These are phyloP conservation scores for Mesorhabditis belari DNA, from an alignment of 2,888 invertebrate genomes.

Conservation along the genomic window DNA sequence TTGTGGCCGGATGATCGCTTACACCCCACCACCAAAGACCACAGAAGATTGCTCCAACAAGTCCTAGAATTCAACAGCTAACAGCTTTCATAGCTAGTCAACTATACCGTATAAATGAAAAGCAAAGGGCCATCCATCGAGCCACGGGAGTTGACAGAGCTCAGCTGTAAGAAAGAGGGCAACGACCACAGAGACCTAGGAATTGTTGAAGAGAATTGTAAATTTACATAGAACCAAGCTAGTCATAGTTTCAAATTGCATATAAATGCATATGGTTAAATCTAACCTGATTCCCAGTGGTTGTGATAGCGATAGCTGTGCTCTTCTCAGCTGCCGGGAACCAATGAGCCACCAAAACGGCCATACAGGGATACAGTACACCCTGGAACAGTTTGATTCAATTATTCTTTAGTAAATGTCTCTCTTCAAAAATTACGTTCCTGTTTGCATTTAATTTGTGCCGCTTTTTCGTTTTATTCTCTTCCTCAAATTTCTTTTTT, in stretches of 20 bases:
- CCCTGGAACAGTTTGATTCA: slow-evolving; percentile 38
- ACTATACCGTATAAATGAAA: slow-evolving; percentile 45
- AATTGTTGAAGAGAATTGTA: neutral
- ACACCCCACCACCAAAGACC: neutral
- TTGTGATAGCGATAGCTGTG: slow-evolving; percentile 48
- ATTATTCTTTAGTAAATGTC: too few species aligned
- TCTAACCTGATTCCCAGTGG: slow-evolving; percentile 49
- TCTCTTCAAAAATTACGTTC: too few species aligned
- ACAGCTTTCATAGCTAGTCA: neutral
- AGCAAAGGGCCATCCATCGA: slow-evolving; percentile 51
- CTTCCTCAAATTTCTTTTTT: too few species aligned
- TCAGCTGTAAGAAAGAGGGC: slow-evolving; percentile 51
- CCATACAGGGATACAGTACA: slow-evolving; percentile 50
- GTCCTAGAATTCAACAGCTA: neutral
- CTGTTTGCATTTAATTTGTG: too few species aligned
- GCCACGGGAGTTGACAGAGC: slow-evolving; percentile 42
- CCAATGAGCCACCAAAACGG: slow-evolving; percentile 48
- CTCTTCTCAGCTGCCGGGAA: slow-evolving; percentile 48
- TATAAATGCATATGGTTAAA: neutral
- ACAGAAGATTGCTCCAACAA: neutral
- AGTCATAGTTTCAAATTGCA: neutral
- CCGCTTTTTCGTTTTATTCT: too few species aligned
- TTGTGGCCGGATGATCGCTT: neutral
- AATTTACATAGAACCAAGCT: neutral
- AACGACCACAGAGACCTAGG: slow-evolving; percentile 46